A percentile compares a stretch with the other conserved stretches of the same genome.
phyloP scores from a whole-genome alignment of 2,888 invertebrate species.

The Onchidella celtica region DNA sequence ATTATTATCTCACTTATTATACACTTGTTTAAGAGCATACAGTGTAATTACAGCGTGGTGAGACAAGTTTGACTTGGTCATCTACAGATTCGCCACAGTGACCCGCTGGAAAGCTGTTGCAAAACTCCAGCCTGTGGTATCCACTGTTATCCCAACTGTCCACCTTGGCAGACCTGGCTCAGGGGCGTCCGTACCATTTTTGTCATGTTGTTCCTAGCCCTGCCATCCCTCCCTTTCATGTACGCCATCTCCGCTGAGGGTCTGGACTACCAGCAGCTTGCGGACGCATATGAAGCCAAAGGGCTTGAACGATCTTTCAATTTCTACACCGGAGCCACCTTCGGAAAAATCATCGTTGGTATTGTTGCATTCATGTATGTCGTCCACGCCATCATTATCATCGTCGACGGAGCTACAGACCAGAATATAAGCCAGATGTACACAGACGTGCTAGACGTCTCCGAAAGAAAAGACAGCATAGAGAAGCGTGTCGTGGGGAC shows the following conservation, averaged over 20 bases:
- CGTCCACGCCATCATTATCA: conserved; percentile 38
- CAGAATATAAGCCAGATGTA: conserved; percentile 44
- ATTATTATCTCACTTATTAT: too few relatives aligned
- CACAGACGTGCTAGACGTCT: conserved; percentile 39
- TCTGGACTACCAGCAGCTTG: conserved; percentile 44
- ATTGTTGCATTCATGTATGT: conserved; percentile 40
- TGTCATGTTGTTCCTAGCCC: conserved; percentile 39
- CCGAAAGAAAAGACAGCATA: conserved; percentile 23
- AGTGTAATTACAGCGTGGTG: too few relatives aligned
- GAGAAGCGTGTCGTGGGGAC: neutral
- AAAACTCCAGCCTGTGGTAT: conserved; percentile 40
- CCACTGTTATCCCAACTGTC: conserved; percentile 37
- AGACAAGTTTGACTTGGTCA: too few relatives aligned
- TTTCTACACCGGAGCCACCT: conserved; percentile 29
- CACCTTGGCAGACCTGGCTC: conserved; percentile 45
- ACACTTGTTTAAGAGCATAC: too few relatives aligned
- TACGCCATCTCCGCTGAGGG: conserved; percentile 40
- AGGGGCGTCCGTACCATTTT: conserved; percentile 44
- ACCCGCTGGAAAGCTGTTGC: conserved; percentile 51
- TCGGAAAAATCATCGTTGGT: conserved; percentile 39
- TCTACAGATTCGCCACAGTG: conserved; percentile 48
- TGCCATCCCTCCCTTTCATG: conserved; percentile 48
- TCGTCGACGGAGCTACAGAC: conserved; percentile 49
- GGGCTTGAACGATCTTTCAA: conserved; percentile 43
- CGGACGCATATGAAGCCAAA: neutral